These are phyloP conservation scores for Galemys pyrenaicus DNA, from an alignment of 2,113 vertebrate species.

Conservation along the genomic window DNA sequence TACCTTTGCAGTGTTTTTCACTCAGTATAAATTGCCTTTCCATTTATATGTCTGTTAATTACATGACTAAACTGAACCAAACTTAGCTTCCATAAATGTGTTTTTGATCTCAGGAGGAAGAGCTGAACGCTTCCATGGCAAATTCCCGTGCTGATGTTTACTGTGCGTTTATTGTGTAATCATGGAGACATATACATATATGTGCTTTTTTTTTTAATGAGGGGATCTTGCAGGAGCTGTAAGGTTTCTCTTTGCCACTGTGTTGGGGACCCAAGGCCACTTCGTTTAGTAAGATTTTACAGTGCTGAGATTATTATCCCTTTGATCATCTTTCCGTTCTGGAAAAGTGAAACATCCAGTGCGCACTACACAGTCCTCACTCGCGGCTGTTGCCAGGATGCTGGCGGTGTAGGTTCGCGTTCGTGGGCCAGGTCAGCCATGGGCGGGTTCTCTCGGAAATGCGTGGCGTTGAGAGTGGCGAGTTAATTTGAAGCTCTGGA, in stretches of 20 bases:
- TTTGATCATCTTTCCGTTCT: not conserved
- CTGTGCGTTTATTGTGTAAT: not conserved
- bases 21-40: not conserved
- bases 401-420: not conserved
- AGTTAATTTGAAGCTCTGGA: slow-evolving; percentile 4
- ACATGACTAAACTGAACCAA: not conserved
- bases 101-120: not conserved
- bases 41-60: not conserved
- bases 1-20: not conserved
- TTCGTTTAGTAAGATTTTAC: not conserved
- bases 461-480: not conserved
- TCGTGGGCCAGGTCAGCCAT: not conserved
- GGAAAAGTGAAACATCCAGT: not conserved
- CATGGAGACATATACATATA: too few species aligned
- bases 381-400: not conserved
- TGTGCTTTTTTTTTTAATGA: too few species aligned
- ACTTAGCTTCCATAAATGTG: not conserved
- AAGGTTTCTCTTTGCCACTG: too few species aligned
- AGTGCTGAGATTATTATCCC: not conserved
- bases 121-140: not conserved
- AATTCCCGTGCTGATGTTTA: not conserved
- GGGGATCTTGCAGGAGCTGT: too few species aligned
- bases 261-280: too few species aligned
- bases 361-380: not conserved
- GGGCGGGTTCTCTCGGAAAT: not conserved